Evolutionary conservation across 2,797 vertebrate genomes (phyloP), one percentile per base, ranked within the genome.

Genomic region (Gallinago stenura): DNA sequence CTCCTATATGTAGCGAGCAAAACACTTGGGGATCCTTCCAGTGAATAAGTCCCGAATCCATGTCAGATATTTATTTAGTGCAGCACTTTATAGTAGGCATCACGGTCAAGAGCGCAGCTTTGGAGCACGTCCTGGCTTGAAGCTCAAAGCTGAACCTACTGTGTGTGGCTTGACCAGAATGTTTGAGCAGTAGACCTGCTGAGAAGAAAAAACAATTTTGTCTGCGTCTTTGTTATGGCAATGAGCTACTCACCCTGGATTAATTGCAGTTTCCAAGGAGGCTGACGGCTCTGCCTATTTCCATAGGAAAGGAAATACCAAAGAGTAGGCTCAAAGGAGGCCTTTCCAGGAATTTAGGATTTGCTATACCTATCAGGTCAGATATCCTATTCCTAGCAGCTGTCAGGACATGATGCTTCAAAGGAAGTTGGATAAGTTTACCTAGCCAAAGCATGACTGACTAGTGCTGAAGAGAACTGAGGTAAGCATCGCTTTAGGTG

Each of bases 361-460:
- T 89, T 93, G 75, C 43, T 90, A 58, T 75, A 89, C 90, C 81
- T 87, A 45, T 87, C 78, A 43, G 75, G 71, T 97, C 78, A 95
- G 83, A 96, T 96, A 95, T 95, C 94, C 53, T 92, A 75, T 93
- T 94, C 75, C 81, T 90, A 77, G 65, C 91, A 96, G 95, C 96
- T 96, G 95, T 89, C 94, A 93, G 88, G 92, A 96, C 77, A 45
- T 5, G 81, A 80, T 78, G 88, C 75, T 83, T 94, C 83, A 95
- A 83, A 96, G 94, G 96, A 95, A 95, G 94, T 57, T 93, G 77
- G 92, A 48, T 90, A 92, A 93, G 78, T 73, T 90, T 91, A 77
- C 4, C 10, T 78, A 75, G 86, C 83, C 78, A 79, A 62, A 84
- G 85, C 56, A 72, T 89, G 83, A 70, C 86, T 91, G 26, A 85